Percentiles rank a stretch among this genome's conserved stretches.
phyloP scores from a whole-genome alignment of 2,113 vertebrate species.

The Hemiscyllium ocellatum region DNA sequence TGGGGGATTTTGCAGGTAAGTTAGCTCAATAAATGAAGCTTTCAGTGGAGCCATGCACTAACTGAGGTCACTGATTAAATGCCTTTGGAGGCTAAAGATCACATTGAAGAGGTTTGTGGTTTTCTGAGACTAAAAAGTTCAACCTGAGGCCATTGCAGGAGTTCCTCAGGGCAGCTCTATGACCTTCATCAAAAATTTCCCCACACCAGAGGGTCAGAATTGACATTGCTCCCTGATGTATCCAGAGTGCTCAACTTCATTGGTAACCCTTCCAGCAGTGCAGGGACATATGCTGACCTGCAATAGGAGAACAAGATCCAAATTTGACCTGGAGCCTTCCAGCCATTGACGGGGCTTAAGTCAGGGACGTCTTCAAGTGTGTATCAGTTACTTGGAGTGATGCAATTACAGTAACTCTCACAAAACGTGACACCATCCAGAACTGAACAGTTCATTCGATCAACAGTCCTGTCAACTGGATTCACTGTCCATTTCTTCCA shows the following conservation, averaged over 20 bases:
- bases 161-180: background rate
- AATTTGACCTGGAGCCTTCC: background rate
- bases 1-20: background rate
- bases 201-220: background rate
- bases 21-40: background rate
- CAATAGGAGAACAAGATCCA: background rate
- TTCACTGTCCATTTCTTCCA: background rate
- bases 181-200: background rate
- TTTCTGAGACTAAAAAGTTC: background rate
- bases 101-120: background rate
- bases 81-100: background rate
- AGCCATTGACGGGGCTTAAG: background rate
- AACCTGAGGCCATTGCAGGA: background rate
- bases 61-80: background rate
- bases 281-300: background rate
- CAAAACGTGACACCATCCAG: background rate
- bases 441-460: background rate
- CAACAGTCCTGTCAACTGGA: background rate
- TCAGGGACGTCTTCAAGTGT: background rate
- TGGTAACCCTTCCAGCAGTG: background rate
- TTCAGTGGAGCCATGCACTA: background rate
- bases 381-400: background rate
- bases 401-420: background rate
- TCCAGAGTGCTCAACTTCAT: background rate
- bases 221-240: background rate